Conservation (phyloP, 2,797 vertebrate genomes). For the Myotis myotis region DNA sequence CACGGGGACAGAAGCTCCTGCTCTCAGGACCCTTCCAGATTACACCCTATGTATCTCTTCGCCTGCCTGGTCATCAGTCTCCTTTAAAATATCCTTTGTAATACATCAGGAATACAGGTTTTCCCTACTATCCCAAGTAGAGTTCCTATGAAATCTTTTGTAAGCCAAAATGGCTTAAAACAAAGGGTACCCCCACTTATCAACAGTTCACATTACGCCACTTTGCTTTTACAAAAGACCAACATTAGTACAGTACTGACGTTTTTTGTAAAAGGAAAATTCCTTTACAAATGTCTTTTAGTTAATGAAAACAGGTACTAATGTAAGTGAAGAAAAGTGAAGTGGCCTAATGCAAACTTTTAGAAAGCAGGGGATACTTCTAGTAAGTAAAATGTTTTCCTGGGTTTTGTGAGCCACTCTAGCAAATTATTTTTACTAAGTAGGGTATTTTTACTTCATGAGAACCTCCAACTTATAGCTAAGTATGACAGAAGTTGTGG, state of each 20-base stretch:
- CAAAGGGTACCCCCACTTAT: background rate
- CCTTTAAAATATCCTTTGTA: background rate
- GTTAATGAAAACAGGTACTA: background rate
- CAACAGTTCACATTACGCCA: no score
- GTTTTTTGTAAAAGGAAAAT: background rate
- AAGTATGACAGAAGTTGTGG: background rate
- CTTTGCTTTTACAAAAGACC: background rate
- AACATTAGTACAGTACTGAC: background rate
- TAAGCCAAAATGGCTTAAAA: background rate
- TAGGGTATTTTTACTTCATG: background rate
- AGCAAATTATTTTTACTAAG: background rate
- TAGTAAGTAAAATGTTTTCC: background rate
- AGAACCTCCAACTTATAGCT: background rate
- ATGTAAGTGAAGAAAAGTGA: background rate
- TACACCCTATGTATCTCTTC: background rate
- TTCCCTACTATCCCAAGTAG: background rate
- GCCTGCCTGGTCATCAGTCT: background rate
- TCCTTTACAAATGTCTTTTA: background rate
- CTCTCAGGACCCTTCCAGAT: background rate
- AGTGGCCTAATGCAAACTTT: background rate
- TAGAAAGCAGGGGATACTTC: background rate
- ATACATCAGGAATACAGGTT: background rate
- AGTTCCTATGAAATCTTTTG: background rate
- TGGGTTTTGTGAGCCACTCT: background rate
- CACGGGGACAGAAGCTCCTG: background rate